A percentile compares a stretch with the other conserved stretches of the same genome.
phyloP scores from a whole-genome alignment of 2,888 invertebrate genomes.

The Acleris cristana region DNA sequence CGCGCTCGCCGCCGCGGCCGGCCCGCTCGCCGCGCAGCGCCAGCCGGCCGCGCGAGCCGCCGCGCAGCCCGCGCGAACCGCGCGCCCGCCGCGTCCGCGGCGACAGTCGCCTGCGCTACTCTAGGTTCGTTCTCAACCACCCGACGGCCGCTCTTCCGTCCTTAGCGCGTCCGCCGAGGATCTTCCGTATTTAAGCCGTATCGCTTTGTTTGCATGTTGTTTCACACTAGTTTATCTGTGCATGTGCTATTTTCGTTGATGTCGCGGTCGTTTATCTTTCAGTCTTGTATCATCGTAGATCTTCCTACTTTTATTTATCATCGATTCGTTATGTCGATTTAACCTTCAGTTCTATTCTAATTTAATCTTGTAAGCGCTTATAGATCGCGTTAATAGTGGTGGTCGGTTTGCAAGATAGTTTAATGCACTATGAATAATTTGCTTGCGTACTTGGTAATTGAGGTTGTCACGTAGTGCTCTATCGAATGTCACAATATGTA shows the following conservation, averaged over 20 bases:
- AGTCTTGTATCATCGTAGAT: slow-evolving; percentile 16
- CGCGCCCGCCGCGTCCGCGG: slow-evolving; percentile 48
- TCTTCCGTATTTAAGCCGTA: slow-evolving; percentile 4
- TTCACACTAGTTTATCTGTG: slow-evolving; percentile 11
- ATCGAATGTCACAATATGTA: not conserved
- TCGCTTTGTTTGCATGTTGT: slow-evolving; percentile 20
- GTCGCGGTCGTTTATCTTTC: slow-evolving; percentile 10
- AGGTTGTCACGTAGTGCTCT: not conserved
- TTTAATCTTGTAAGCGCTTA: slow-evolving; percentile 6
- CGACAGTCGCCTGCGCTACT: slow-evolving; percentile 66
- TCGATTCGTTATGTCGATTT: slow-evolving; percentile 4
- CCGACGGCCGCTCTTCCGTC: not conserved
- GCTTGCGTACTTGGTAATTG: slow-evolving; percentile 5
- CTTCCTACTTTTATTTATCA: not conserved
- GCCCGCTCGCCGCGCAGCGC: slow-evolving; percentile 44
- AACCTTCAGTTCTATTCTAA: slow-evolving; percentile 8
- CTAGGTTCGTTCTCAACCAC: slow-evolving; percentile 65
- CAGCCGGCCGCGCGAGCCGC: slow-evolving; percentile 58
- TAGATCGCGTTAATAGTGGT: slow-evolving; percentile 1
- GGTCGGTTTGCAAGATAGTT: slow-evolving; percentile 1
- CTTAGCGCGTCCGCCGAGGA: not conserved
- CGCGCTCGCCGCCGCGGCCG: slow-evolving; percentile 50
- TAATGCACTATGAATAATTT: not conserved
- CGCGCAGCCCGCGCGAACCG: slow-evolving; percentile 47
- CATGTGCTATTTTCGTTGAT: slow-evolving; percentile 9